Evolutionary conservation across 37 sponge, comb jelly and placozoan genomes (phyloP).

Genomic region (Beroe ovata): DNA sequence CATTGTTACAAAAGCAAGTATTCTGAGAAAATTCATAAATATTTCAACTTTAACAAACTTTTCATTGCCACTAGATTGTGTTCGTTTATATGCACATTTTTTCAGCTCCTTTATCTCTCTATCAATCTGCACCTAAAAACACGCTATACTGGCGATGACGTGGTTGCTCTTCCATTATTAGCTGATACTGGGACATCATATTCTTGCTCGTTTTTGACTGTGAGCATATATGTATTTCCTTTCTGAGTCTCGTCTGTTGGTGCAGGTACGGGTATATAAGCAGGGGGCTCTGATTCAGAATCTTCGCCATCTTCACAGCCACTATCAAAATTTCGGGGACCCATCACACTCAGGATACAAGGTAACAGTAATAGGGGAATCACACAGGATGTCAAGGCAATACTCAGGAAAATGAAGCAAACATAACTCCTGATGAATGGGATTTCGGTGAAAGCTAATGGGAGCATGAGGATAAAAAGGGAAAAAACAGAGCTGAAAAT

Average conservation of each 20-base stretch:
- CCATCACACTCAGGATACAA: slow-evolving; percentile 59
- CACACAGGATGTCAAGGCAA: not conserved
- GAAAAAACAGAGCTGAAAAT: slow-evolving; percentile 49
- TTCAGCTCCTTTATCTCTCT: too few relatives aligned
- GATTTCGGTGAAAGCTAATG: slow-evolving; percentile 25
- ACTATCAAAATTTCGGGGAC: slow-evolving; percentile 61
- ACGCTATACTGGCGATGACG: not conserved
- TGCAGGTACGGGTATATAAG: not conserved
- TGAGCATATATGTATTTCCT: not conserved
- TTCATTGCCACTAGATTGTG: too few relatives aligned
- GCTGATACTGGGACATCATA: not conserved
- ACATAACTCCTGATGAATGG: slow-evolving; percentile 44
- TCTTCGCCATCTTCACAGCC: slow-evolving; percentile 66
- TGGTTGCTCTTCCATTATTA: not conserved
- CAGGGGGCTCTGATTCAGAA: slow-evolving; percentile 1
- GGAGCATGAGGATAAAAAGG: slow-evolving; percentile 35
- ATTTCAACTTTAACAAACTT: too few relatives aligned
- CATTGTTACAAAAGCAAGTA: too few relatives aligned
- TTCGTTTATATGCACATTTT: too few relatives aligned
- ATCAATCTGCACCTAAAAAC: too few relatives aligned
- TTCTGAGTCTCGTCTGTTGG: not conserved
- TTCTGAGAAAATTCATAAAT: too few relatives aligned
- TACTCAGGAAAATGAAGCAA: slow-evolving; percentile 42
- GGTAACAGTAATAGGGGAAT: slow-evolving; percentile 41
- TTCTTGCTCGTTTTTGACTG: not conserved